These are phyloP conservation scores for Desmodus rotundus DNA, from an alignment of 2,113 vertebrate species.

Conservation along the genomic window DNA sequence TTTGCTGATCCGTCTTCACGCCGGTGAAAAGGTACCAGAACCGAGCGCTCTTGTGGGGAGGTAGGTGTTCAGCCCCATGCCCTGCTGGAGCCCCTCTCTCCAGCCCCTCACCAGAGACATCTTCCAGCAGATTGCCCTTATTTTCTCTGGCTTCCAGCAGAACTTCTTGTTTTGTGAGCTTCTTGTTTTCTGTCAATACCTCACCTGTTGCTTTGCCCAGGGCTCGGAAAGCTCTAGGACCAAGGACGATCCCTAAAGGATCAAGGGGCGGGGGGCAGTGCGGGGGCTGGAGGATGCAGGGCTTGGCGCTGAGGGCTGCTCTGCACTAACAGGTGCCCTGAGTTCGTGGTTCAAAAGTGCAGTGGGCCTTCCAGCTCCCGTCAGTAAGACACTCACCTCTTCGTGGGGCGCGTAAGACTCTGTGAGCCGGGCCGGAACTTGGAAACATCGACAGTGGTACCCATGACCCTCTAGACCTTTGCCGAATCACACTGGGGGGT, in stretches of 20 bases:
- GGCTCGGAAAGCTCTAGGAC: neutral
- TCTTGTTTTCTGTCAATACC: neutral
- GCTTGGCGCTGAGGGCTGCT: neutral
- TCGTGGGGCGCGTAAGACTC: neutral
- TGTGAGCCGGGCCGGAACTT: neutral
- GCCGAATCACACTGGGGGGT: neutral
- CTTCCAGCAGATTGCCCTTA: neutral
- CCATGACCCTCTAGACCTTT: neutral
- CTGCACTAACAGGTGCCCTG: neutral
- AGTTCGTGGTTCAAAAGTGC: neutral
- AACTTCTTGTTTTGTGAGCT: neutral
- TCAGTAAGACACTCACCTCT: neutral
- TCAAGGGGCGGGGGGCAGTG: no score
- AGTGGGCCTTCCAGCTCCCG: neutral
- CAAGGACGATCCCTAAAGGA: neutral
- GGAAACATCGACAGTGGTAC: neutral
- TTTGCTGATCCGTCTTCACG: neutral
- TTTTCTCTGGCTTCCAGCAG: neutral
- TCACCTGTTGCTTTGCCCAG: neutral
- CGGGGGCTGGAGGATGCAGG: neutral
- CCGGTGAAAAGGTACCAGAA: neutral
- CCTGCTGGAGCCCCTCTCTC: neutral
- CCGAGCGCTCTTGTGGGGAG: neutral
- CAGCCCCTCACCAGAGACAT: fast-evolving
- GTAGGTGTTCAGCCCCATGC: no score